Percentiles rank a stretch among this genome's conserved stretches.
Conservation (phyloP, 64 coral and sea anemone genomes). For the Montipora foliosa region DNA sequence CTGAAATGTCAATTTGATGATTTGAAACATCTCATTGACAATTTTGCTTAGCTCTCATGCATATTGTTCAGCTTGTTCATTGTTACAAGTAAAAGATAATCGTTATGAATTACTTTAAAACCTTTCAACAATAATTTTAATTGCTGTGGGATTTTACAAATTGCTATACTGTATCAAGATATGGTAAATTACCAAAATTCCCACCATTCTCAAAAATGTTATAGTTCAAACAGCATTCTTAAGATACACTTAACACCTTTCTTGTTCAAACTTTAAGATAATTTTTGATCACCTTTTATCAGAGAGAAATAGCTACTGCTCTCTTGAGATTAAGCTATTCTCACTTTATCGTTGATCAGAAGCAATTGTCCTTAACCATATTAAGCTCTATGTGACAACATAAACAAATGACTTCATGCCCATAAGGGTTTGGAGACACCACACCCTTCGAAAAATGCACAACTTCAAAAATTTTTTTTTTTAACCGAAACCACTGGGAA, state of each 20-base stretch:
- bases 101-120: not conserved
- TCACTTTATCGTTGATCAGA: slow-evolving; percentile 1
- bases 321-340: not conserved
- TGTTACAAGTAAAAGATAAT: not conserved
- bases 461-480: no score
- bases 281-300: slow-evolving; percentile 41
- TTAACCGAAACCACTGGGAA: no score
- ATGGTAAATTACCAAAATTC: not conserved
- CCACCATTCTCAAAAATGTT: not conserved
- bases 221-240: not conserved
- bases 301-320: slow-evolving; percentile 13
- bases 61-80: no score
- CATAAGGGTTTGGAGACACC: no score
- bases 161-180: not conserved
- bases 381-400: not conserved
- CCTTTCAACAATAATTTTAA: not conserved
- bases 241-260: not conserved
- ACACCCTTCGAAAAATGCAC: no score
- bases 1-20: not conserved
- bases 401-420: no score
- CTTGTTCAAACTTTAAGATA: not conserved
- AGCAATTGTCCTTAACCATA: not conserved
- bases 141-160: not conserved
- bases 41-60: no score
- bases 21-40: no score